Base-by-base conservation (phyloP, 2,888 invertebrate species). In the Drosophila fulvimacula region DNA sequence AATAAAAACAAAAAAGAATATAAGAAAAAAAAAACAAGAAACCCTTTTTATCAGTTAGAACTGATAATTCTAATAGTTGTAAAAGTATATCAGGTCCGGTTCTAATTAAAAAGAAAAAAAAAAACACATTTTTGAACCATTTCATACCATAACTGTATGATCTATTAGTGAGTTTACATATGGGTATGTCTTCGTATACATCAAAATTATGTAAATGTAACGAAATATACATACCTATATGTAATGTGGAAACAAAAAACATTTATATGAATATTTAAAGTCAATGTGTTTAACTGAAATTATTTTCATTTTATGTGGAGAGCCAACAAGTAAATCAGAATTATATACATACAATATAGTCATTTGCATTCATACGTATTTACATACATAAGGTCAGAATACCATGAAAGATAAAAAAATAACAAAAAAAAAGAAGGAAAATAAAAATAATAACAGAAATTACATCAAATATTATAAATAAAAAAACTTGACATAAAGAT, bases 381-480 rank as follows among this genome's bases (percentile, higher is more conserved):
- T 76, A 76, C 71, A 76, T 69, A 78, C 56, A 77, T 76, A 62
- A 63, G 56, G 49, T 79, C 70, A 79, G 76, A 66, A 67, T 39
- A 77, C 52, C 42, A 56, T 42, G 46, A 69, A 73, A 57, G 24
- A 44, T 44, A 41, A 24, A 44, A 42, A 24, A n/a, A 70, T 30
- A 61, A 60, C 41, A 55, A 34, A 41, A 59, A 19, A 72, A 55
- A 46, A 56, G 10, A 9, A 19, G 0, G 3, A 21, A 51, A 36
- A 10, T 3, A 7, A 36, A 46, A 49, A 64, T 36, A 68, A 58
- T 68, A 86, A 84, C 76, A 79, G 76, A 81, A 85, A 71, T 82
- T 88, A 74, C 77, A 88, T 77, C 85, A 79, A 80, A 83, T 88
- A 88, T 86, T 88, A 83, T 66, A 55, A 83, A 86, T 69, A 86